Base-by-base conservation (phyloP, 2,888 invertebrate genomes). In the Neocrepidodera transversa region DNA sequence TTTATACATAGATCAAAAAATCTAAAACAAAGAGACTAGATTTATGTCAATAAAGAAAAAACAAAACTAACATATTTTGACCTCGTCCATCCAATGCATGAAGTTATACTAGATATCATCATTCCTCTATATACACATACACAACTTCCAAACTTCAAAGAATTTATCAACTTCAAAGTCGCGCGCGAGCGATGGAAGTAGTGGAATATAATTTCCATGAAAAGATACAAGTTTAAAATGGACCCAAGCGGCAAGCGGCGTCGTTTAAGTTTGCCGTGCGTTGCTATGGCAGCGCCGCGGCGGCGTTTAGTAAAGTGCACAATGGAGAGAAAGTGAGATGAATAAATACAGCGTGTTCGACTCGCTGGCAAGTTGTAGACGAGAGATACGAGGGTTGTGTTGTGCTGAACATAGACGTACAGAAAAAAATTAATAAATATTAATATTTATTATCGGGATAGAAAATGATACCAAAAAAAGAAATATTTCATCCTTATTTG, bases 311-410 rank as follows among this genome's bases (percentile, higher is more conserved):
- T 68, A 69, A 74, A 74, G 70, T 71, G 73, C 72, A 73, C 70
- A 74, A 66, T 64, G 66, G 65, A 72, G 73, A 71, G 74, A 76
- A 76, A 77, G 76, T 76, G 75, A 76, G 75, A 76, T 74, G 76
- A 76, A 75, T 76, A 76, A 77, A 76, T 74, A 77, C 74, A 71
- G 68, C 74, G 71, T 74, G 76, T 76, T 76, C 74, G 72, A 74
- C 67, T 72, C 67, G 69, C 71, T 62, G 58, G 67, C 62, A 65
- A 68, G 68, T 69, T 69, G 68, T 69, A 67, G 68, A 67, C 65
- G 61, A 65, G 55, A 35, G 35, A 35, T 51, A 60, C 45, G 63
- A 50, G 59, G 45, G 60, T 42, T 59, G 55, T 2, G 36, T 16
- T 4, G 1, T 36, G 13, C 23, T 5, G 11, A 26, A 45, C 28